phyloP scores from a whole-genome alignment of 1,140 invertebrate genomes.

The Lysiphlebus fabarum region DNA sequence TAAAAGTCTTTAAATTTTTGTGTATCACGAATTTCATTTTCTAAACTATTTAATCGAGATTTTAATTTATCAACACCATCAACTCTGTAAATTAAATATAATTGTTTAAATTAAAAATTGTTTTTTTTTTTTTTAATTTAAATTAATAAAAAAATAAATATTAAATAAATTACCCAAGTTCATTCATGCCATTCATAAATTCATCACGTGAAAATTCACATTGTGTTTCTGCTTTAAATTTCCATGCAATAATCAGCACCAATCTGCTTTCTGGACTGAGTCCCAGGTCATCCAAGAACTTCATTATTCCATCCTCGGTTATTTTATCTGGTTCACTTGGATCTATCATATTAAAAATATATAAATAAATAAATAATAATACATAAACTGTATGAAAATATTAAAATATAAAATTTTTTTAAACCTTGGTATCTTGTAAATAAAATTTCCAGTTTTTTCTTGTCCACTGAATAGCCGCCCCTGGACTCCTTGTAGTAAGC shows the following conservation, averaged over 20 bases:
- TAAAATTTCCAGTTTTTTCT: constrained; percentile 85
- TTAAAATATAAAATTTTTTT: constrained; percentile 4
- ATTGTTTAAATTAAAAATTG: constrained; percentile 9
- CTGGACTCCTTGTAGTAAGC: constrained; percentile 81
- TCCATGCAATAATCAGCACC: constrained; percentile 97
- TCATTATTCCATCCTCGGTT: constrained; percentile 90
- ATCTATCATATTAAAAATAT: constrained; percentile 62
- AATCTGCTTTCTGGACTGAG: constrained; percentile 89
- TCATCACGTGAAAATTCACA: constrained; percentile 97
- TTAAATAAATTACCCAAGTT: constrained; percentile 68
- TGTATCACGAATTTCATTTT: constrained; percentile 83
- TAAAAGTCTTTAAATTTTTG: constrained; percentile 97
- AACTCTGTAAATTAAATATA: constrained; percentile 57
- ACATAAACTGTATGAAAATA: too few relatives aligned
- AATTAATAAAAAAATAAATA: constrained; percentile 3
- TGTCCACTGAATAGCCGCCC: constrained; percentile 69
- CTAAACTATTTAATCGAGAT: constrained; percentile 74
- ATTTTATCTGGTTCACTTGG: constrained; percentile 89
- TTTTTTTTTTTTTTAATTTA: background rate
- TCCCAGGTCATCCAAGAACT: constrained; percentile 88
- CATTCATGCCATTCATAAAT: constrained; percentile 88
- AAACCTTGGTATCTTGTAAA: constrained; percentile 84
- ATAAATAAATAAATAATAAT: constrained; percentile 14
- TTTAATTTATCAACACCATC: constrained; percentile 93
- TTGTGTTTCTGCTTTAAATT: constrained; percentile 93